These are phyloP conservation scores for Drosophila pseudoananassae DNA, from an alignment of 1,140 invertebrate species.

Conservation along the genomic window DNA sequence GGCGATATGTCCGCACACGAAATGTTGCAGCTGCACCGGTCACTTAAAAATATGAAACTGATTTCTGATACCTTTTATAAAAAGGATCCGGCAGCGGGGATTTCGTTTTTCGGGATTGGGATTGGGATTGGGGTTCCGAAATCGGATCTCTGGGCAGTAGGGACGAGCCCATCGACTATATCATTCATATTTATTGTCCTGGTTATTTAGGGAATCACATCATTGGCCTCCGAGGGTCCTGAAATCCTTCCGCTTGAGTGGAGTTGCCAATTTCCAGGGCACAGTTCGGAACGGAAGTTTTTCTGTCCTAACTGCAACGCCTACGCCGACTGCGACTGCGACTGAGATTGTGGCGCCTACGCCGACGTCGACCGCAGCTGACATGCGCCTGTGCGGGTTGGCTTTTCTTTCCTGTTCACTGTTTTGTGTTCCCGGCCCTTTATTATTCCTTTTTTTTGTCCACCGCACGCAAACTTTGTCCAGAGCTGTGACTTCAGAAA, in stretches of 20 bases:
- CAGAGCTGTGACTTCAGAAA: slow-evolving; percentile 56
- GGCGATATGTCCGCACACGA: slow-evolving; percentile 59
- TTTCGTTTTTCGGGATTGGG: background rate
- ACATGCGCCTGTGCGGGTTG: slow-evolving; percentile 39
- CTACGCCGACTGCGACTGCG: background rate
- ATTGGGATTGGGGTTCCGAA: background rate
- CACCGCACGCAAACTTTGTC: slow-evolving; percentile 66
- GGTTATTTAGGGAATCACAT: background rate
- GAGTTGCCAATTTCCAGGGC: slow-evolving; percentile 63
- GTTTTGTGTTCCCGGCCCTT: slow-evolving; percentile 16
- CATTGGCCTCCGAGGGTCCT: slow-evolving; percentile 2
- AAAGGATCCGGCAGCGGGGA: too few relatives aligned
- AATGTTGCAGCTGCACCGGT: slow-evolving; percentile 55
- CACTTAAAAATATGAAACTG: slow-evolving; percentile 12
- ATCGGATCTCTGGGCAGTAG: background rate
- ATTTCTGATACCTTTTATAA: background rate
- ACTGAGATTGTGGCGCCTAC: too few relatives aligned
- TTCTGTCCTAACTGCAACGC: slow-evolving; percentile 31
- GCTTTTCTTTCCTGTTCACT: slow-evolving; percentile 36
- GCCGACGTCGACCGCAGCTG: slow-evolving; percentile 13
- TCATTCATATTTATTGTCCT: slow-evolving; percentile 26
- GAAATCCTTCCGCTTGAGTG: slow-evolving; percentile 44
- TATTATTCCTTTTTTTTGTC: slow-evolving; percentile 56
- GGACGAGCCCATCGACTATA: background rate
- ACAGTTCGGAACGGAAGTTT: slow-evolving; percentile 74